phyloP scores from a whole-genome alignment of 2,797 vertebrate species.

The Gila robusta region DNA sequence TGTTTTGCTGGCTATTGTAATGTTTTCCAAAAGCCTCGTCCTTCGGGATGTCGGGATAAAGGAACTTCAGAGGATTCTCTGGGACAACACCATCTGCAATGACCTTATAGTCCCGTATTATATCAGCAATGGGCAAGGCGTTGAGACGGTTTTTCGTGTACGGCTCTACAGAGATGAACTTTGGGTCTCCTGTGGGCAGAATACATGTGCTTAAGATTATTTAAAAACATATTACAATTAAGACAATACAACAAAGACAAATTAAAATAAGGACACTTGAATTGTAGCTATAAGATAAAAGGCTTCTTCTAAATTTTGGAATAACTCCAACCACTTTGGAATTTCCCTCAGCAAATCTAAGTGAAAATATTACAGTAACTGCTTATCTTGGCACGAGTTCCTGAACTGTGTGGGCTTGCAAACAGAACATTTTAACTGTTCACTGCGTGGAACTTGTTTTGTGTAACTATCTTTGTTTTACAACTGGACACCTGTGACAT shows the following conservation, averaged over 20 bases:
- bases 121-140: slow-evolving; percentile 92
- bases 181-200: slow-evolving; percentile 83
- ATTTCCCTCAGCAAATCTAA: slow-evolving; percentile 11
- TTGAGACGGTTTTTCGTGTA: slow-evolving; percentile 93
- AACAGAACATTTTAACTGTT: background rate
- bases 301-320: background rate
- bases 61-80: slow-evolving; percentile 94
- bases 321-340: background rate
- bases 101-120: slow-evolving; percentile 96
- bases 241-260: background rate
- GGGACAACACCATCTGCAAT: slow-evolving; percentile 92
- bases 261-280: background rate
- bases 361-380: background rate
- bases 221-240: background rate
- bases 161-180: slow-evolving; percentile 96
- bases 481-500: background rate
- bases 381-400: background rate
- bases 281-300: background rate
- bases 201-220: background rate
- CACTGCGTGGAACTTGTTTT: background rate
- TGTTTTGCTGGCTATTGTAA: slow-evolving; percentile 92
- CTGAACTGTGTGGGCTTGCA: background rate
- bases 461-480: background rate
- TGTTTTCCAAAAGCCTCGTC: slow-evolving; percentile 94
- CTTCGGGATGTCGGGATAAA: slow-evolving; percentile 95